These are phyloP conservation scores for Hirudinaria manillensis DNA, from an alignment of 2,888 invertebrate genomes.

Conservation along the genomic window DNA sequence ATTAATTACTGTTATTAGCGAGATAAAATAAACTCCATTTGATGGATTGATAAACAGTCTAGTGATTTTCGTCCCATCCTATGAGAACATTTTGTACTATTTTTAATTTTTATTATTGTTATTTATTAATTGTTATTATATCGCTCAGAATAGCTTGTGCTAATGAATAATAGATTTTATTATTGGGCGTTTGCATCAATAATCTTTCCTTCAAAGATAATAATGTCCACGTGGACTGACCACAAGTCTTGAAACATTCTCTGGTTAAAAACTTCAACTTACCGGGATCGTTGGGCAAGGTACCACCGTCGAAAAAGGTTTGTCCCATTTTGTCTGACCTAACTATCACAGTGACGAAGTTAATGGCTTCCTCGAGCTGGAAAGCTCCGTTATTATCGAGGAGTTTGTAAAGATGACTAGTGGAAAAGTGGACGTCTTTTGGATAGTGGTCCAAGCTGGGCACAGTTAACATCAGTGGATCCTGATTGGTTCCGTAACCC, in stretches of 20 bases:
- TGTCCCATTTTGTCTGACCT: constrained; percentile 8
- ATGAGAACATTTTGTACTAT: too few relatives aligned
- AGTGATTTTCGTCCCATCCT: too few relatives aligned
- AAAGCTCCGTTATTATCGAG: constrained; percentile 18
- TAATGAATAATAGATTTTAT: too few relatives aligned
- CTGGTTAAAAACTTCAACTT: too few relatives aligned
- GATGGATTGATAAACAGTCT: too few relatives aligned
- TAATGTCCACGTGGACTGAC: too few relatives aligned
- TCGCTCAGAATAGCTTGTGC: too few relatives aligned
- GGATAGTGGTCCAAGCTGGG: constrained; percentile 25
- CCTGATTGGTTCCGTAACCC: background rate
- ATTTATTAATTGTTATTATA: too few relatives aligned
- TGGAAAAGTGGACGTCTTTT: constrained; percentile 28
- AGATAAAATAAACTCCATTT: too few relatives aligned
- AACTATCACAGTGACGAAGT: constrained; percentile 19
- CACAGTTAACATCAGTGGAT: constrained; percentile 28
- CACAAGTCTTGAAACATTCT: too few relatives aligned
- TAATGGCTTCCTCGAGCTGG: background rate
- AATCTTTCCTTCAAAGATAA: background rate
- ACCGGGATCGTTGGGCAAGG: background rate
- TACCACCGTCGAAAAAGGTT: constrained; percentile 11
- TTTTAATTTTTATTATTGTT: too few relatives aligned
- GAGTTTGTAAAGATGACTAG: constrained; percentile 18
- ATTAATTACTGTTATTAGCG: too few relatives aligned
- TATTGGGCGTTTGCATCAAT: background rate